Base-by-base conservation (phyloP, 2,113 vertebrate species). In the Rhagologus leucostigma region DNA sequence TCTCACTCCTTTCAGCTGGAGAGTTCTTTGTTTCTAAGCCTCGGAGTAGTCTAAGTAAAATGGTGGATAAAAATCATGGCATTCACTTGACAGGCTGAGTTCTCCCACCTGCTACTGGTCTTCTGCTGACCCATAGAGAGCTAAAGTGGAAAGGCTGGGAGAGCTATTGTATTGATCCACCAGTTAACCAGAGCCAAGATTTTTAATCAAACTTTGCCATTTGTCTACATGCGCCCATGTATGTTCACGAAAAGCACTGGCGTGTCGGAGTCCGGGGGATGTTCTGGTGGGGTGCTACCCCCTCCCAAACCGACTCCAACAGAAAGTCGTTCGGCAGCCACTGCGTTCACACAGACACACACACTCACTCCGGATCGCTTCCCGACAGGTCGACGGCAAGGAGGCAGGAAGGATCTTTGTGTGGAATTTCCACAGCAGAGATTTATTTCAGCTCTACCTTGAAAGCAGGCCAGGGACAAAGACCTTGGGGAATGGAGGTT, bases 11-110 rank as follows among this genome's bases (percentile, higher is more conserved):
- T 87, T 76, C 39, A 60, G 71, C 37, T 74, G 57, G 44, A 83
- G 84, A 83, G 39, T 84, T 75, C 69, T 95, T 94, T 91, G 83
- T 47, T 94, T 94, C 71, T 89, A 86, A 96, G 65, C 60, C 49
- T 93, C 50, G 70, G 69, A 69, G 80, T 53, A 83, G 44, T 46
- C 21, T 22, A 82, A 64, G 50, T 89, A 87, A 57, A 49, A 76
- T 1, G 1, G 29, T 91, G 11, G 12, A 39, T 93, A 73, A 94
- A 84, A 75, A 41, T 56, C n/a, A 41, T 20, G 44, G 19, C 46
- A 59, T 52, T 59, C 23, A 37, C 6, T 55, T 32, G 5, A 75
- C 80, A 93, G 44, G 26, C 16, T 56, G 55, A 75, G 18, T 53
- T 80, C 14, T 77, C 16, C 35, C 22, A 39, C 16, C 30, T 80